These are phyloP conservation scores for Acanthopagrus latus DNA, from an alignment of 2,797 vertebrate species.

Conservation along the genomic window DNA sequence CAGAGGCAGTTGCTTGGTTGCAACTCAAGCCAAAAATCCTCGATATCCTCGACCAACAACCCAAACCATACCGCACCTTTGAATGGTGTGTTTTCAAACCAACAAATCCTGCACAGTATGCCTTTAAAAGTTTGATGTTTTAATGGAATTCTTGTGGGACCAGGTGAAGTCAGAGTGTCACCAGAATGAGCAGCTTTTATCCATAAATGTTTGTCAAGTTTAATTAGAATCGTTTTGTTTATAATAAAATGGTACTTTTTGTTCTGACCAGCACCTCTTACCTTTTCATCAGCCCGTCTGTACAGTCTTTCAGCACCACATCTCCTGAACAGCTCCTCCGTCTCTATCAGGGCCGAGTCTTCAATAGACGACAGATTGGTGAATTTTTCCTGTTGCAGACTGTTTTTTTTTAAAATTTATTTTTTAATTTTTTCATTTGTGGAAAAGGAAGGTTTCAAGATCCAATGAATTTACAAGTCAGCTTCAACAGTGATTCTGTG, in stretches of 20 bases:
- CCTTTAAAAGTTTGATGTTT: no score
- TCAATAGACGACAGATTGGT: not conserved
- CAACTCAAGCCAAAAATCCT: no score
- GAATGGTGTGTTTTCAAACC: no score
- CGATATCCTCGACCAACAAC: no score
- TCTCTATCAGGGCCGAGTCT: not conserved
- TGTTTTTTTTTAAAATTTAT: not conserved
- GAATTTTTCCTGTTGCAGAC: not conserved
- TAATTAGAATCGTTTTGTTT: not conserved
- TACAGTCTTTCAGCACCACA: not conserved
- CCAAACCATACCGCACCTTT: no score
- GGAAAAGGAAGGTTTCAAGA: not conserved
- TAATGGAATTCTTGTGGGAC: no score
- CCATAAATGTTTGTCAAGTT: no score
- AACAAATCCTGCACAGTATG: no score
- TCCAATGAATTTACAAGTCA: not conserved
- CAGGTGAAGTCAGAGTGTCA: not conserved
- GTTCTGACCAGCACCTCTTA: not conserved
- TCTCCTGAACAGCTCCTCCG: not conserved
- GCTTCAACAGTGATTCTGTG: not conserved
- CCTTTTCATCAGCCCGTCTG: not conserved
- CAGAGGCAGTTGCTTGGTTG: no score
- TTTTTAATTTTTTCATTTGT: slow-evolving; percentile 8
- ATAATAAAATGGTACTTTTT: not conserved
- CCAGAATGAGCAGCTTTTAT: no score